Conservation (phyloP, 92 coral and sea anemone genomes). For the Parazoanthus darwini region DNA sequence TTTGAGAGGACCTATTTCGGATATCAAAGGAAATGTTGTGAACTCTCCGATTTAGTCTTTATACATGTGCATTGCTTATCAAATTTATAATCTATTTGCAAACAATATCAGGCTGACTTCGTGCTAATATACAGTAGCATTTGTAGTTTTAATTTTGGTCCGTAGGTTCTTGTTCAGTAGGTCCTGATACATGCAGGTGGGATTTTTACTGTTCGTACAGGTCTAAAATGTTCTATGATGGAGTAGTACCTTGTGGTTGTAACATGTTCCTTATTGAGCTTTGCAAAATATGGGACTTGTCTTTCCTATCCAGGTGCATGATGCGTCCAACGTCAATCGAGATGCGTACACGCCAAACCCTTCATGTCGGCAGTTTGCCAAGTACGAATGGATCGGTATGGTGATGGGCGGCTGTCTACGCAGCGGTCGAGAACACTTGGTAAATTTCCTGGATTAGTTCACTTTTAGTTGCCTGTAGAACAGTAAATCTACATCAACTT, state of each 20-base stretch:
- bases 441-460: conserved; percentile 19
- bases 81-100: too few species aligned
- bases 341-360: conserved; percentile 96
- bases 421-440: conserved; percentile 90
- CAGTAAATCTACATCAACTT: background rate
- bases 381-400: conserved; percentile 98
- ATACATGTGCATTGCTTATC: too few species aligned
- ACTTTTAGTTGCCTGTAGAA: background rate
- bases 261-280: background rate
- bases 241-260: too few species aligned
- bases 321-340: conserved; percentile 97
- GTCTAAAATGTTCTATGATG: too few species aligned
- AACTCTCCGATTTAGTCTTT: background rate
- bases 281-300: background rate
- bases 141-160: too few species aligned
- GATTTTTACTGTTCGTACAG: background rate
- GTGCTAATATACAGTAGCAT: too few species aligned
- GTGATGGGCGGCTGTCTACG: conserved; percentile 95
- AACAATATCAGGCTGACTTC: too few species aligned
- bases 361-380: conserved; percentile 84
- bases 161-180: too few species aligned
- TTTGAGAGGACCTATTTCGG: background rate
- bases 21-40: background rate
- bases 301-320: conserved; percentile 64
- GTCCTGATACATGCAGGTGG: too few species aligned